These are phyloP conservation scores for Bellardia pandia DNA, from an alignment of 2,888 invertebrate species.

Conservation along the genomic window DNA sequence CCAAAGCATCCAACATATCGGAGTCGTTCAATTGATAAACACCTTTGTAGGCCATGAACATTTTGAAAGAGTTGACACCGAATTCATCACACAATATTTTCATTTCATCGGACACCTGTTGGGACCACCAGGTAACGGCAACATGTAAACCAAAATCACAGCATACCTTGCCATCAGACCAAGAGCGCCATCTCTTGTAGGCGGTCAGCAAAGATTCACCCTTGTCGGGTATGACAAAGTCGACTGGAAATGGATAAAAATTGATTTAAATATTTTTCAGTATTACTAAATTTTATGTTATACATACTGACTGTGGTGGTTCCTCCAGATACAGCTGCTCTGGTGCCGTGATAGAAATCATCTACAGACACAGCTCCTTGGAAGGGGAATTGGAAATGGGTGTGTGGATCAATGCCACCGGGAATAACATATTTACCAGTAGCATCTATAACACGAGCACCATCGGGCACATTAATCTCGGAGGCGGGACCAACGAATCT, in stretches of 20 bases:
- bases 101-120: conserved; percentile 93
- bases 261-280: neutral
- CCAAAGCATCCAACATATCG: conserved; percentile 94
- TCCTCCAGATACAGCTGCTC: conserved; percentile 98
- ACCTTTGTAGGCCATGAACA: conserved; percentile 98
- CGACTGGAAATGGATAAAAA: conserved; percentile 87
- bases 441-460: conserved; percentile 96
- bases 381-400: conserved; percentile 96
- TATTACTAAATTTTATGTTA: neutral
- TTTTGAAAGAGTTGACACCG: conserved; percentile 98
- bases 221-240: conserved; percentile 93
- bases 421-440: conserved; percentile 96
- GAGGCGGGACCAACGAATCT: conserved; percentile 83
- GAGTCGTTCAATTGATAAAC: conserved; percentile 95
- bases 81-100: conserved; percentile 91
- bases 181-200: conserved; percentile 94
- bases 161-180: conserved; percentile 98
- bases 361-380: conserved; percentile 95
- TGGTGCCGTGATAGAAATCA: conserved; percentile 98
- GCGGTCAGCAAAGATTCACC: conserved; percentile 96
- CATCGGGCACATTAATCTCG: conserved; percentile 88
- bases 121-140: conserved; percentile 95
- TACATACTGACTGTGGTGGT: conserved; percentile 97
- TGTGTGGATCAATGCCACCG: conserved; percentile 98
- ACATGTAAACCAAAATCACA: conserved; percentile 98